Conservation (phyloP, 2,797 vertebrate species). For the Silurus lanzhouensis region DNA sequence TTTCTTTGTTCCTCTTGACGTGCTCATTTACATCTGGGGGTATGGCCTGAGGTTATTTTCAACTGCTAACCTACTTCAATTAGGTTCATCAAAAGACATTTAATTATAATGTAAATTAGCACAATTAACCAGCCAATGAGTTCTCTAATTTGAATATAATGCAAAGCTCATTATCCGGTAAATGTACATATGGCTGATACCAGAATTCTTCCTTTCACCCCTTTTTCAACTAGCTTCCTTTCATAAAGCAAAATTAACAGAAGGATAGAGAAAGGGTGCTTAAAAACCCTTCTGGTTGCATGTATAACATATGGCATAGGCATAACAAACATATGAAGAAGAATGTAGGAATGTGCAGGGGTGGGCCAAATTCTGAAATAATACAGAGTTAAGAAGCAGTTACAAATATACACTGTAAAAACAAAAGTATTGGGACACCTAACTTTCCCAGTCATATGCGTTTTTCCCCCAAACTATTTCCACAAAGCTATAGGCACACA, state of each 20-base stretch:
- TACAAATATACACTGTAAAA: not conserved
- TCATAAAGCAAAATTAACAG: not conserved
- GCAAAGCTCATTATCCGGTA: constrained; percentile 23
- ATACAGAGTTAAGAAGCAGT: not conserved
- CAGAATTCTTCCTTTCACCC: not conserved
- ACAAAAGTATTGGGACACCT: no score
- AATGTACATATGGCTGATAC: constrained; percentile 23
- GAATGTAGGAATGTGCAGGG: no score
- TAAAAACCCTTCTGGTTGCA: not conserved
- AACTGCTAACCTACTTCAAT: constrained; percentile 19
- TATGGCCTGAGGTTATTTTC: constrained; percentile 37
- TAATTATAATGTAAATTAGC: constrained; percentile 46
- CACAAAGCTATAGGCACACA: no score
- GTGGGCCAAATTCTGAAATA: not conserved
- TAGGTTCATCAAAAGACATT: constrained; percentile 40
- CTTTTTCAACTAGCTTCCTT: not conserved
- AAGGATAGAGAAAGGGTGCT: not conserved
- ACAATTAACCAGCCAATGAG: constrained; percentile 23
- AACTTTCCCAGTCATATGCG: no score
- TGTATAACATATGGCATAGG: not conserved
- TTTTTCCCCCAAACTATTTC: no score
- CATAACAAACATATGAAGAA: not conserved
- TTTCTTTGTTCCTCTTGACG: constrained; percentile 12
- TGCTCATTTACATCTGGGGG: constrained; percentile 13
- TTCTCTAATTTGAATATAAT: not conserved